Conservation (phyloP, 2,797 vertebrate species). For the Arctocebus calabarensis region DNA sequence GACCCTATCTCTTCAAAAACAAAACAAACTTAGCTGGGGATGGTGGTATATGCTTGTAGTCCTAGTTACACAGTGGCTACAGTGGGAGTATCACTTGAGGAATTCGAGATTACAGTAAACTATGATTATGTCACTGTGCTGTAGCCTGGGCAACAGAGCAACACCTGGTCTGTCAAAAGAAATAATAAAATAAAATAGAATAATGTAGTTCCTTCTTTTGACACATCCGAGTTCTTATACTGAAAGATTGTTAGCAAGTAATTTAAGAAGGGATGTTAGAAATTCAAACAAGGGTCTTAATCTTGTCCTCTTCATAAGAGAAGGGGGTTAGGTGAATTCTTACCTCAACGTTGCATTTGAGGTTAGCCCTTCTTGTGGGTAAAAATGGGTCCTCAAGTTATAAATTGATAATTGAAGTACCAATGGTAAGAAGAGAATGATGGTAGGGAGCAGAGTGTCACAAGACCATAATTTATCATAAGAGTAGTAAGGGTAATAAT, state of each 20-base stretch:
- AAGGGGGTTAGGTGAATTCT: conserved; percentile 15
- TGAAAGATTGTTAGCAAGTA: conserved; percentile 30
- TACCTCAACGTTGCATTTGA: not conserved
- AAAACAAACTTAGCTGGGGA: not conserved
- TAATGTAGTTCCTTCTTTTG: conserved; percentile 20
- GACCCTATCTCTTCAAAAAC: not conserved
- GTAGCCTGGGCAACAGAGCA: not conserved
- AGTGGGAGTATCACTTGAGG: not conserved
- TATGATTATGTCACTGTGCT: not conserved
- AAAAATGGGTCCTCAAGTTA: not conserved
- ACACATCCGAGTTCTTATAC: not conserved
- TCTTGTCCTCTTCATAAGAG: conserved; percentile 7
- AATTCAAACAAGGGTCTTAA: conserved; percentile 37
- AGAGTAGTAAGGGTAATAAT: conserved; percentile 16
- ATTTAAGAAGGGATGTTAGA: conserved; percentile 28
- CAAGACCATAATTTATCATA: not conserved
- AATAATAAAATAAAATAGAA: conserved; percentile 9
- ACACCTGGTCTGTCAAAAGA: not conserved
- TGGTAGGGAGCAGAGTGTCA: not conserved
- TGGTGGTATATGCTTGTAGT: not conserved
- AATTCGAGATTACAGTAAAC: not conserved
- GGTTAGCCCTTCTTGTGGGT: not conserved
- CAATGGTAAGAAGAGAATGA: conserved; percentile 13
- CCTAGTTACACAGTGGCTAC: not conserved
- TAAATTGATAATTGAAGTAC: conserved; percentile 22